phyloP scores from a whole-genome alignment of 1,140 invertebrate species.

The Drosophila arizonae region DNA sequence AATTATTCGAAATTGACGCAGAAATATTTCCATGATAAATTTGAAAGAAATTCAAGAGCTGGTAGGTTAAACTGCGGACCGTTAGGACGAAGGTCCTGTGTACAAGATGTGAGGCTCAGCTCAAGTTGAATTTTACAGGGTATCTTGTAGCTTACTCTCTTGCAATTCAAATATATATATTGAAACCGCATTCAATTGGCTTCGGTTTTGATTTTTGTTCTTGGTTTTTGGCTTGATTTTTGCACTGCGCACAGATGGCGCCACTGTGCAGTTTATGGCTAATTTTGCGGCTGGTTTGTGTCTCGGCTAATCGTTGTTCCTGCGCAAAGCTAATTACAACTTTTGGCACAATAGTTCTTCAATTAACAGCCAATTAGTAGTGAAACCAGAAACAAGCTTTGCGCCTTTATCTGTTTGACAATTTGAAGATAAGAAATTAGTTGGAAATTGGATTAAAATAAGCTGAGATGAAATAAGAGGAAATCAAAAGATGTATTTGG shows the following conservation, averaged over 20 bases:
- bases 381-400: conserved; percentile 28
- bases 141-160: no score
- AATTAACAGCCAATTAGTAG: conserved; percentile 46
- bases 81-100: no score
- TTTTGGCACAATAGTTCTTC: conserved; percentile 25
- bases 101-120: no score
- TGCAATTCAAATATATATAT: no score
- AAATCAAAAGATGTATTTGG: no score
- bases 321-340: conserved; percentile 39
- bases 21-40: not conserved
- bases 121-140: no score
- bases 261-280: conserved; percentile 61
- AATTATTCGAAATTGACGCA: not conserved
- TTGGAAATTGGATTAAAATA: no score
- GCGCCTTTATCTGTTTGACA: not conserved
- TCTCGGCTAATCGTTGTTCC: conserved; percentile 51
- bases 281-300: conserved; percentile 67
- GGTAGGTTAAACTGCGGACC: no score
- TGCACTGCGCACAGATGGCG: conserved; percentile 55
- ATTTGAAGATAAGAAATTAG: not conserved
- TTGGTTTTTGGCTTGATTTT: not conserved
- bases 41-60: no score
- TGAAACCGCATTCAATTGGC: no score
- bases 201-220: not conserved
- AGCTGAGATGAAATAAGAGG: no score